Base-by-base conservation (phyloP, 2,888 invertebrate species). In the Drosophila testacea region DNA sequence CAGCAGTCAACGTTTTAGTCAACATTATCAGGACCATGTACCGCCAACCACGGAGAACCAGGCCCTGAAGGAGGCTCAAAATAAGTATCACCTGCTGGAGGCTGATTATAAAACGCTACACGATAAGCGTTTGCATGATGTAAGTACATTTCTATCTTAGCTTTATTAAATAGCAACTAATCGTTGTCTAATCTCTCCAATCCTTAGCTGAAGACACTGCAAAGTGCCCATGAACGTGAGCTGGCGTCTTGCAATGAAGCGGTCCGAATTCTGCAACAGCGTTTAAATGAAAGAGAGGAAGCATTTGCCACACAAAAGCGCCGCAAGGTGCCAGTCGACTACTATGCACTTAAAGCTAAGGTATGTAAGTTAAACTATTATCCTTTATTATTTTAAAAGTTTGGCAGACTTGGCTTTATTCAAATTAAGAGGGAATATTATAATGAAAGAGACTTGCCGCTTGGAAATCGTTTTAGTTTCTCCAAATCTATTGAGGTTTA, bases 51-150 rank as follows among this genome's bases (percentile, higher is more conserved):
- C 91, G 32, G 93, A 93, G 75, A 84, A 68, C 28, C 91, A 91
- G 68, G 89, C 91, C 11, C 70, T 93, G 11, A 92, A 90, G 71
- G 92, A 93, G 77, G 92, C 92, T 9, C 90, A 94, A 22, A 95
- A 96, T 77, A 96, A 96, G 79, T 93, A 96, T 48, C 95, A 95
- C 88, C 93, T 95, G 61, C 94, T 96, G 30, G 96, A 96, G 85
- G 95, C 95, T 70, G 96, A 97, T 88, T 95, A 96, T 83, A 95
- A 96, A 91, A 93, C 94, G 69, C 92, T 97, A 81, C 96, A 96
- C 91, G 95, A 95, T 79, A 96, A 96, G 90, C 94, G 96, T 59
- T 93, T 97, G 82, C 95, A 96, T 91, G 97, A 97, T 93, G 95
- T 97, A 92, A 95, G 96, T 83, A 10, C 5, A n/a, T 34, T 9